Base-by-base conservation (phyloP, 2,797 vertebrate genomes). In the Euphonia xanthogaster region DNA sequence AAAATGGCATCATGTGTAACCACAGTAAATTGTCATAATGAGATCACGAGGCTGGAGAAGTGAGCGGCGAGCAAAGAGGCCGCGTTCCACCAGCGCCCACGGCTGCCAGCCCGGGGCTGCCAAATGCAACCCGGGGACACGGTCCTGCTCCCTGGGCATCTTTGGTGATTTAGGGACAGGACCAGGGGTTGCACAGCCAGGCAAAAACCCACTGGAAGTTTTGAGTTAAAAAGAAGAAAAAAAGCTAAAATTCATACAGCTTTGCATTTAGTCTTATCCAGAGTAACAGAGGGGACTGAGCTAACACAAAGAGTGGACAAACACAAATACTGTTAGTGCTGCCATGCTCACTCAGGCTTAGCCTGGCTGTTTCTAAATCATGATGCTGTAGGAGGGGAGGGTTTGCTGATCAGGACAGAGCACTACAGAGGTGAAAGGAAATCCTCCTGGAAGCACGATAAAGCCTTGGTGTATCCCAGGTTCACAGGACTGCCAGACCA, bases 1-100 rank as follows among this genome's bases (percentile, higher is more conserved):
- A 92, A 93, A 96, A 93, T 54, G 95, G 91, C 94, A 95, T 95
- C 85, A 83, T 80, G 91, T 45, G 45, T 93, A 82, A 92, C 92
- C 91, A 86, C 89, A 91, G 92, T 77, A 94, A 96, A 95, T 94
- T 95, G 94, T 94, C 93, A 48, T 95, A 90, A 94, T 93, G 92
- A 96, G 94, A 91, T 93, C 94, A 94, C 87, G 82, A 86, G 94
- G 95, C 91, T 88, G 5, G 12, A 39, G 79, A 47, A 89, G 92
- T 19, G 78, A 63, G 90, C 61, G 47, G 92, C 11, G 16, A 87
- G 88, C 80, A 54, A 37, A 61, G 84, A 48, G 93, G 81, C 87
- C 76, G 62, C 94, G 45, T 33, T 88, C 73, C 89, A 13, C 75
- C 62, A 24, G 78, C 3, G 3, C 55, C 37, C 81, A 24, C 6